Evolutionary conservation across 1,140 invertebrate genomes (phyloP).

Genomic region (Zeugodacus cucurbitae): DNA sequence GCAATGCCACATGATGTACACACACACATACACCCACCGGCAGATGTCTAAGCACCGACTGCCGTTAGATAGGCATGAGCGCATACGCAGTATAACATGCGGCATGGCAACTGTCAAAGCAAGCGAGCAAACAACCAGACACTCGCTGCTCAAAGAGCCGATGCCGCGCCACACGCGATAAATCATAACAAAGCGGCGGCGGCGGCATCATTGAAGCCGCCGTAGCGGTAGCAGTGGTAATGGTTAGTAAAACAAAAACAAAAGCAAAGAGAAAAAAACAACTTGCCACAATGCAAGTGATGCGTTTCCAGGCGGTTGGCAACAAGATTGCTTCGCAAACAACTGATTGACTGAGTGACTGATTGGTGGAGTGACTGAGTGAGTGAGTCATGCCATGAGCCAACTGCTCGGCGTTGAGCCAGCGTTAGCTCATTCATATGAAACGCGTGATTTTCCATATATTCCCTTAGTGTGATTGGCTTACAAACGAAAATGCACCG

Average conservation of each 20-base stretch:
- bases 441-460: neutral
- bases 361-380: neutral
- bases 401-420: neutral
- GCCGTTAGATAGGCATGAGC: neutral
- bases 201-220: constrained; percentile 12
- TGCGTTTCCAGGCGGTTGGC: neutral
- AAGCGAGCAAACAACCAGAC: neutral
- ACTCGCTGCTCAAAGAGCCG: neutral
- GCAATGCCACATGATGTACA: constrained; percentile 31
- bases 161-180: neutral
- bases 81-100: neutral
- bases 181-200: constrained; percentile 26
- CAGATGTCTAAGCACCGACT: neutral
- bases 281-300: neutral
- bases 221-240: neutral
- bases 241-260: neutral
- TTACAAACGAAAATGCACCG: neutral
- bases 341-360: neutral
- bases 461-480: neutral
- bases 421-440: neutral
- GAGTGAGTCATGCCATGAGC: neutral
- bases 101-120: constrained; percentile 36
- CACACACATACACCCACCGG: neutral
- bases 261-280: neutral
- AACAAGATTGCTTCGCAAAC: neutral